Percentiles rank a stretch among this genome's conserved stretches.
These are phyloP conservation scores for Orgyia antiqua DNA, from an alignment of 2,888 invertebrate genomes.

Conservation along the genomic window DNA sequence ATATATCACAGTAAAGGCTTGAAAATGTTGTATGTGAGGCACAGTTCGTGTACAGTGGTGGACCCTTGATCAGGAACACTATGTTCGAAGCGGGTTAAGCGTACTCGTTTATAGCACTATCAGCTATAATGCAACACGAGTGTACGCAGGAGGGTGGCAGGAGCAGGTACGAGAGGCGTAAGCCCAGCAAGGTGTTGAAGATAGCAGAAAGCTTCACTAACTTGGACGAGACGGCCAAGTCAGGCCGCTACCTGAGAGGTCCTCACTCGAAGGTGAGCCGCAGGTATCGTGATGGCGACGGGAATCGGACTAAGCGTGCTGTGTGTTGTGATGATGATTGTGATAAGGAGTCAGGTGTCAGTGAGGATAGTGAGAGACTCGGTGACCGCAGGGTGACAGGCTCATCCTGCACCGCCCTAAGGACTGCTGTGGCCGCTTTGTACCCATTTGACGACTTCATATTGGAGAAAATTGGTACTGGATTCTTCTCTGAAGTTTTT, in stretches of 20 bases:
- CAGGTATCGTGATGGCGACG: conserved; percentile 51
- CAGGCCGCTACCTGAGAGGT: conserved; percentile 64
- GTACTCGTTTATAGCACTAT: conserved; percentile 35
- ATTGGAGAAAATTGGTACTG: conserved; percentile 94
- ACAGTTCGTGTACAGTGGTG: conserved; percentile 43
- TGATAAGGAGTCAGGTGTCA: conserved; percentile 71
- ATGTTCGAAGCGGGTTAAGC: conserved; percentile 72
- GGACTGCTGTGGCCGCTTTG: conserved; percentile 93
- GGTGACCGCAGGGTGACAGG: conserved; percentile 69
- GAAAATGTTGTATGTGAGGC: conserved; percentile 47
- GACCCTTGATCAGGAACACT: conserved; percentile 53
- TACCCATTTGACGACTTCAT: conserved; percentile 96
- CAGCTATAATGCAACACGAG: conserved; percentile 75
- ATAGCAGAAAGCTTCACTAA: conserved; percentile 76
- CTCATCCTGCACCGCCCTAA: conserved; percentile 91
- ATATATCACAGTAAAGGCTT: conserved; percentile 37
- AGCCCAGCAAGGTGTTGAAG: conserved; percentile 72
- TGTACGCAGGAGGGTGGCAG: conserved; percentile 51
- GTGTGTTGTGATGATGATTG: conserved; percentile 71
- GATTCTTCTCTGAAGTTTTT: conserved; percentile 98
- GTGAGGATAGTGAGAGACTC: conserved; percentile 66
- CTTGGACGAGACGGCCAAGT: conserved; percentile 69
- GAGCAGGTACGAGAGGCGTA: conserved; percentile 68
- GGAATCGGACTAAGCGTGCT: conserved; percentile 48
- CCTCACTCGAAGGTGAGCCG: conserved; percentile 63